phyloP scores from a whole-genome alignment of 2,113 vertebrate species.

The Asarcornis scutulata region DNA sequence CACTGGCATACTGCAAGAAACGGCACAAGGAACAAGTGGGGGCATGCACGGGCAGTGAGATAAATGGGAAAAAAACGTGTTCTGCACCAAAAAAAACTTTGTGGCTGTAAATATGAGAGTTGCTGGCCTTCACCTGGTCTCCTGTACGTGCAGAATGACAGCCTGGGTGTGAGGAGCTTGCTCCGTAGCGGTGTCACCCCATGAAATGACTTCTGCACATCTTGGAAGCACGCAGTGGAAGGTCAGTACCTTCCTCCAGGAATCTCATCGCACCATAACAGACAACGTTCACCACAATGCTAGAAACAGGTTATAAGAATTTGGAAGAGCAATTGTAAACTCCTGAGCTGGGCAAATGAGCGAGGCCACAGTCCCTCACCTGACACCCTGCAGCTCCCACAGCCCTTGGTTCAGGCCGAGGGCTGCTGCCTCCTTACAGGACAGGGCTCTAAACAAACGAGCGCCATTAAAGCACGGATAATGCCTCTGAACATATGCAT shows the following conservation, averaged over 20 bases:
- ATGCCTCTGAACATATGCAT: constrained; percentile 46
- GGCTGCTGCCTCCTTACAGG: neutral
- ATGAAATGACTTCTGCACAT: neutral
- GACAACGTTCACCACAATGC: neutral
- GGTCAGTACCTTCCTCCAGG: neutral
- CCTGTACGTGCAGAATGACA: neutral
- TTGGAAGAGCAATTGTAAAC: neutral
- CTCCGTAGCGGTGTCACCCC: neutral
- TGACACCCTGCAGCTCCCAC: neutral
- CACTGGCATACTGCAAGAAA: neutral
- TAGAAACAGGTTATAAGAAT: neutral
- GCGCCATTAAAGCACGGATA: constrained; percentile 56
- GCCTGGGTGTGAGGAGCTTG: neutral
- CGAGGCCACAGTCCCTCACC: neutral
- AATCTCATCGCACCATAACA: neutral
- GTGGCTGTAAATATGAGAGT: rapidly evolving
- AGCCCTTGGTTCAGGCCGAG: neutral
- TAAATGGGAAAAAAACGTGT: too few relatives aligned
- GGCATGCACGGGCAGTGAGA: rapidly evolving
- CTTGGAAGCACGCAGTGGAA: neutral
- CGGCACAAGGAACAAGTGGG: rapidly evolving
- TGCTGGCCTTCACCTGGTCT: neutral
- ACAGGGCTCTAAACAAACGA: constrained; percentile 15
- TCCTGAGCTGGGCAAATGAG: neutral
- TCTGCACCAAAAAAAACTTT: rapidly evolving